Conservation (phyloP, 2,797 vertebrate species). For the Benthosema pterotum region DNA sequence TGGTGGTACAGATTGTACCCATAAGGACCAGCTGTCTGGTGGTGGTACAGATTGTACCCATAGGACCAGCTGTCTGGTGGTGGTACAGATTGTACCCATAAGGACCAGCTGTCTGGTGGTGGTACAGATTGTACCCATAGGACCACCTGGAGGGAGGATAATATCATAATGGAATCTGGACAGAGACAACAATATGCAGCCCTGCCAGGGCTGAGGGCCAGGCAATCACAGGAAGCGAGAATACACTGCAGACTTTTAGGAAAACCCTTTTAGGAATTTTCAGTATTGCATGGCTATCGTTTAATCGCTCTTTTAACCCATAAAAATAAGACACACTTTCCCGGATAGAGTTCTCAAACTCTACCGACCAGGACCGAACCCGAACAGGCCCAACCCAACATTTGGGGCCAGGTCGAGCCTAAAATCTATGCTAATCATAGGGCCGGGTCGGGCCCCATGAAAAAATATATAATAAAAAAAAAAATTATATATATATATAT, state of each 20-base stretch:
- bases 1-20: too few relatives aligned
- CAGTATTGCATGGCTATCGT: conserved; percentile 41
- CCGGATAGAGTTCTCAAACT: too few relatives aligned
- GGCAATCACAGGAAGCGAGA: conserved; percentile 49
- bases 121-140: conserved; percentile 57
- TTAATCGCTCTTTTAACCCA: too few relatives aligned
- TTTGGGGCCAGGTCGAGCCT: too few relatives aligned
- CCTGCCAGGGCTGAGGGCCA: too few relatives aligned
- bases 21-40: conserved; percentile 52
- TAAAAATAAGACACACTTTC: too few relatives aligned
- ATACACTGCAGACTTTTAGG: conserved; percentile 42
- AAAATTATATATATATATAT: too few relatives aligned
- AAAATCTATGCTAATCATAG: too few relatives aligned
- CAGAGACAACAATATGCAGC: conserved; percentile 54
- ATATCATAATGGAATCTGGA: conserved; percentile 74
- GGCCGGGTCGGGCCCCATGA: too few relatives aligned
- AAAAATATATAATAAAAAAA: too few relatives aligned
- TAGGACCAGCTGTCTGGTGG: conserved; percentile 51
- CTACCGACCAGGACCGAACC: too few relatives aligned
- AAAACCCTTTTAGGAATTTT: conserved; percentile 60
- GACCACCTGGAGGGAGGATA: conserved; percentile 58
- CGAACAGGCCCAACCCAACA: too few relatives aligned
- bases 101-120: conserved; percentile 43
- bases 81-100: conserved; percentile 52
- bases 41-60: conserved; percentile 50